These are phyloP conservation scores for Stenoptilia bipunctidactyla DNA, from an alignment of 2,888 invertebrate species.

Conservation along the genomic window DNA sequence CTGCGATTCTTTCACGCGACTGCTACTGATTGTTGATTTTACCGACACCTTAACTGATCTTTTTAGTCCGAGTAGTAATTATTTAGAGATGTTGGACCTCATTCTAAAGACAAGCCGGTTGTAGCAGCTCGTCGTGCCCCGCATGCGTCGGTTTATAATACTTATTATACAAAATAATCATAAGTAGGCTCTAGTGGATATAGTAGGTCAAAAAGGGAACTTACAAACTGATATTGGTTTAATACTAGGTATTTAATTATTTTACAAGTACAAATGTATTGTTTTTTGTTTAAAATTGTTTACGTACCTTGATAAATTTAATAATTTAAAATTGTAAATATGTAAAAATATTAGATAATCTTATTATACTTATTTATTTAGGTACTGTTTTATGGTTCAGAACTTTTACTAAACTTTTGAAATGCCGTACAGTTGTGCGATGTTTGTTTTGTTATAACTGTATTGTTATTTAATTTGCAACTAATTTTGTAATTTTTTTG, in stretches of 20 bases:
- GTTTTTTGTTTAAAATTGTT: conserved; percentile 47
- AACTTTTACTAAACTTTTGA: no score
- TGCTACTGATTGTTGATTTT: no score
- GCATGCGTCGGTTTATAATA: conserved; percentile 32
- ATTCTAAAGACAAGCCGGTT: background rate
- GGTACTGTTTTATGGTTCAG: conserved; percentile 17
- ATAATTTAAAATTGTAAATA: conserved; percentile 59
- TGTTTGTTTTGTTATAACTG: no score
- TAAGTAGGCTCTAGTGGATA: conserved; percentile 56
- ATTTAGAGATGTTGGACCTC: no score
- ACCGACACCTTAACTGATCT: no score
- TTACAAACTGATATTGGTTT: conserved; percentile 38
- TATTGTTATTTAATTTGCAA: no score
- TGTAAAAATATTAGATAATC: conserved; percentile 60
- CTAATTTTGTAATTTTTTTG: no score
- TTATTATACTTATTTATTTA: conserved; percentile 62
- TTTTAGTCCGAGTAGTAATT: no score
- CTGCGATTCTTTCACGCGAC: no score
- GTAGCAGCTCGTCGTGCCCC: conserved; percentile 18
- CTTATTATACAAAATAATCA: conserved; percentile 56
- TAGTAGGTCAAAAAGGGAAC: conserved; percentile 40
- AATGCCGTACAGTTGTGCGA: no score
- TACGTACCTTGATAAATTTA: conserved; percentile 41
- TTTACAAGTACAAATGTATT: conserved; percentile 65
- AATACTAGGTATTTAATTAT: conserved; percentile 38